Evolutionary conservation across 1,140 invertebrate species (phyloP).

Genomic region (Ips typographus): DNA sequence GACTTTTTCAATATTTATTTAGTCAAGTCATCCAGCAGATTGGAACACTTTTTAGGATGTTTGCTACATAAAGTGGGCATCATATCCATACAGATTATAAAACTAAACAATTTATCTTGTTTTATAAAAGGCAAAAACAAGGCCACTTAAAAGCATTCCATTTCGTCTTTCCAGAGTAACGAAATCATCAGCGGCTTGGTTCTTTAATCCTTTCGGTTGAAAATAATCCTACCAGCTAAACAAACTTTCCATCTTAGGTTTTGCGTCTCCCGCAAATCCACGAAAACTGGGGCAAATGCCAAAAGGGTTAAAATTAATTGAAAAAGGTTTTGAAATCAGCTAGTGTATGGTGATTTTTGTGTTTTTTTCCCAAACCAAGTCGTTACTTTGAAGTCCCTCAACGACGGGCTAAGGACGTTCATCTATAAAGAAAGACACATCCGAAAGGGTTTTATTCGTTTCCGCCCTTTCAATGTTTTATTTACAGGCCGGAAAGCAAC

Average conservation of each 20-base stretch:
- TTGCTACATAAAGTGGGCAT: no score
- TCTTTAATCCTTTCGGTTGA: slow-evolving; percentile 33
- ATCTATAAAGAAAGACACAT: not conserved
- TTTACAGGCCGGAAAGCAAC: not conserved
- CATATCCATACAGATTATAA: no score
- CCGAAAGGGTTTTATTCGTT: slow-evolving; percentile 10
- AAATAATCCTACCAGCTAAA: slow-evolving; percentile 31
- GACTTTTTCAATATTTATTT: no score
- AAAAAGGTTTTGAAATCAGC: not conserved
- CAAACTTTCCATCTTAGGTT: slow-evolving; percentile 36
- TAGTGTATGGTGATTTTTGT: not conserved
- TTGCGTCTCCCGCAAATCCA: slow-evolving; percentile 26
- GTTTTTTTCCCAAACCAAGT: not conserved
- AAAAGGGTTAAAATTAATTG: slow-evolving; percentile 26
- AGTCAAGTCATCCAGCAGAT: no score
- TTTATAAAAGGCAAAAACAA: no score
- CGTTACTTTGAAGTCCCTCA: not conserved
- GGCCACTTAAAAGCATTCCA: not conserved
- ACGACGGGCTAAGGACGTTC: slow-evolving; percentile 4
- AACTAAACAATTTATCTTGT: no score
- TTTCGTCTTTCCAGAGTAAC: no score
- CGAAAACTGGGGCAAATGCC: slow-evolving; percentile 14
- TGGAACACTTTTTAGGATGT: no score
- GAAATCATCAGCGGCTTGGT: not conserved
- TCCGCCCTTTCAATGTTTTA: slow-evolving; percentile 14